Evolutionary conservation across 1,140 invertebrate genomes (phyloP).

Genomic region (Halesus radiatus): DNA sequence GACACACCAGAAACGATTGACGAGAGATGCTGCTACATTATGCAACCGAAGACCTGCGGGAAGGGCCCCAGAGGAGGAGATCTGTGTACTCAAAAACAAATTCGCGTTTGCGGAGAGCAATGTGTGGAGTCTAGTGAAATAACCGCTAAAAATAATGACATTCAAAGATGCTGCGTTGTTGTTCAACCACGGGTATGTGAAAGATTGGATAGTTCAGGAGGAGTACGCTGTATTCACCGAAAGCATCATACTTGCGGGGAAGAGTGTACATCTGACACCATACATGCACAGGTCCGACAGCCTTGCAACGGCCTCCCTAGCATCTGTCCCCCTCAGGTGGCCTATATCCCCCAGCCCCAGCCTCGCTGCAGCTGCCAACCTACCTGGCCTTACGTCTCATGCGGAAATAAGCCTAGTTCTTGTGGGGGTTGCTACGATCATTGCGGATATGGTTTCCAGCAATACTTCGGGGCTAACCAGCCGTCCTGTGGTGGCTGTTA

Average conservation of each 20-base stretch:
- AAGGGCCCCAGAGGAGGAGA: too few relatives aligned
- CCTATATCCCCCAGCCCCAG: conserved; percentile 53
- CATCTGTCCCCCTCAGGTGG: conserved; percentile 43
- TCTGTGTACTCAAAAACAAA: too few relatives aligned
- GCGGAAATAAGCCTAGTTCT: conserved; percentile 23
- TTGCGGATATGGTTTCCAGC: conserved; percentile 51
- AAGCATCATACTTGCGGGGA: conserved; percentile 52
- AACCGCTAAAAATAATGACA: too few relatives aligned
- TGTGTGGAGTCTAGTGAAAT: too few relatives aligned
- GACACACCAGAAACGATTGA: too few relatives aligned
- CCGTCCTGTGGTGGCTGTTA: conserved; percentile 51
- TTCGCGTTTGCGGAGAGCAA: too few relatives aligned
- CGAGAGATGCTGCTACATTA: too few relatives aligned
- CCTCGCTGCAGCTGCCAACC: conserved; percentile 44
- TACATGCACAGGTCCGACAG: conserved; percentile 54
- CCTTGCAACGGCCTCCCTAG: conserved; percentile 34
- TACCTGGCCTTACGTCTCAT: conserved; percentile 53
- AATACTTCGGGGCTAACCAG: conserved; percentile 37
- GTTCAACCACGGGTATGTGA: conserved; percentile 52
- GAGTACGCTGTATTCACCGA: conserved; percentile 46
- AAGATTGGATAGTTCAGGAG: background rate
- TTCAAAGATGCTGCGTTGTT: conserved; percentile 50
- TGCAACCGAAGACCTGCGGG: too few relatives aligned
- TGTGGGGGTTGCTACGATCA: conserved; percentile 57
- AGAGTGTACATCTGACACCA: conserved; percentile 43